Base-by-base conservation (phyloP, 2,888 invertebrate species). In the Azorinus chamasolen region DNA sequence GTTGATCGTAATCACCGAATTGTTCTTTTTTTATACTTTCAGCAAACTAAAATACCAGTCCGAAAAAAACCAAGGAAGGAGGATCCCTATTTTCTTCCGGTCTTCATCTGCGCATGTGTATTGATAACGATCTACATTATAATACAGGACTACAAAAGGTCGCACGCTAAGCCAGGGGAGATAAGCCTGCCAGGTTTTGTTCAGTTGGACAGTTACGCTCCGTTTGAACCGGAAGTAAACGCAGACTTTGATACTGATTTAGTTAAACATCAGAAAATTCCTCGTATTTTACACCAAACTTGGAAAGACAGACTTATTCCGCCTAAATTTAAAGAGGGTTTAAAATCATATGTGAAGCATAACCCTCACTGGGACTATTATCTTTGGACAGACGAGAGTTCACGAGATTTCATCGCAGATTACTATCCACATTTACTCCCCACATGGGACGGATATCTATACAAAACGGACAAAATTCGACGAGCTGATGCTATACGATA, bases 401-500 rank as follows among this genome's bases (percentile, higher is more conserved):
- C 79, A 5, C 45, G 77, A 18, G 37, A 45, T 14, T 70, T 88
- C 8, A 71, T 88, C n/a, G 55, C 32, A 1, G 61, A 55, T 10
- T 57, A 68, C 18, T 87, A 82, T 59, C 83, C 87, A 0, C 37
- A 75, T 22, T 24, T 66, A 8, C 27, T 66, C 16, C 25, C 37
- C 8, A 75, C 84, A 14, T 91, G 79, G 75, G 83, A 88, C 58
- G 76, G 71, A 27, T 88, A 89, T 64, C 55, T 76, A 10, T 65
- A 83, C 22, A 74, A 68, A 18, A 59, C 76, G 10, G 62, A 83
- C 20, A 73, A 68, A n/a, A 88, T 86, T 20, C 83, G 85, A 20
- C 62, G 88, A 39, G 89, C 88, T 6, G 90, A 90, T 72, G 89
- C 86, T 3, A 64, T 90, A 50, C 78, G 90, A 57, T 91, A 90